phyloP scores from a whole-genome alignment of 2,113 vertebrate species.

The Neodon shergylaensis region DNA sequence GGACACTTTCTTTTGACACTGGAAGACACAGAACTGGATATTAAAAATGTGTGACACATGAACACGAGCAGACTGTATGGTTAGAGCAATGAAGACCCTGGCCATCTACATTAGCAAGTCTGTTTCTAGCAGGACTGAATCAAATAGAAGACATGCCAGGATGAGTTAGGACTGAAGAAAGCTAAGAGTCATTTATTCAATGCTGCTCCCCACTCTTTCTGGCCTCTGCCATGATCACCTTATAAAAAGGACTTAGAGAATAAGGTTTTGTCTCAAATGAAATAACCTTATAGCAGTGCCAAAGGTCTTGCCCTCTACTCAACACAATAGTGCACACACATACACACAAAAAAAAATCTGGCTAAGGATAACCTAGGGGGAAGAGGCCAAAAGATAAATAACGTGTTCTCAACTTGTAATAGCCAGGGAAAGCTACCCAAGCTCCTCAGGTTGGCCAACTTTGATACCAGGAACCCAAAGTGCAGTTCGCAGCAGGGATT shows the following conservation, averaged over 20 bases:
- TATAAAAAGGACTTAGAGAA: constrained; percentile 21
- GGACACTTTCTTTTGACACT: background rate
- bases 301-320: constrained; percentile 34
- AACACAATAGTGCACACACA: constrained; percentile 10
- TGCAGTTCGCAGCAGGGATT: background rate
- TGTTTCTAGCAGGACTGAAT: background rate
- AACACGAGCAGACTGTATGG: background rate
- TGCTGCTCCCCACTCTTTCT: background rate
- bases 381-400: constrained; percentile 24
- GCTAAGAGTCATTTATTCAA: constrained; percentile 11
- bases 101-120: background rate
- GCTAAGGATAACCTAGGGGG: constrained; percentile 9
- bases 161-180: background rate
- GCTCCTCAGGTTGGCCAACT: background rate
- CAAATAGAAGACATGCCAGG: background rate
- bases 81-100: background rate
- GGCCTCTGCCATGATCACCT: background rate
- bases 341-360: constrained; percentile 34
- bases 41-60: background rate
- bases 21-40: background rate
- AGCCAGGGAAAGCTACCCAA: background rate
- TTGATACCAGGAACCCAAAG: background rate
- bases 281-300: constrained; percentile 51
- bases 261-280: constrained; percentile 63
- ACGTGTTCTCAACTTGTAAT: background rate